phyloP scores from a whole-genome alignment of 2,113 vertebrate species.

The Pangasianodon gigas region DNA sequence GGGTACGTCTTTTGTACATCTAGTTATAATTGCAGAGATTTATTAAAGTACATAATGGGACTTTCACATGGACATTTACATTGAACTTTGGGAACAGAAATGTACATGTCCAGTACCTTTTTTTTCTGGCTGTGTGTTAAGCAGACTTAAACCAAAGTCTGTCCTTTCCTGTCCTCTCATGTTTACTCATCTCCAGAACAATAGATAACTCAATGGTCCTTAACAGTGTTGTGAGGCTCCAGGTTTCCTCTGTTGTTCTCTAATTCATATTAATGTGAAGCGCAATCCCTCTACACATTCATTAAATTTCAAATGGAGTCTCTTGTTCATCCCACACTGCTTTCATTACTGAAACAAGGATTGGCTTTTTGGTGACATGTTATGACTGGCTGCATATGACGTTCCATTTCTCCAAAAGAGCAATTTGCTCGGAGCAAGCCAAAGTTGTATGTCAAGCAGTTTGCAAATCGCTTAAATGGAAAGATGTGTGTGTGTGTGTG shows the following conservation, averaged over 20 bases:
- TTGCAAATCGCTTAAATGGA: not conserved
- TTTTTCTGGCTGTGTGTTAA: not conserved
- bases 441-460: not conserved
- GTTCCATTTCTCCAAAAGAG: not conserved
- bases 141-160: not conserved
- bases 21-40: not conserved
- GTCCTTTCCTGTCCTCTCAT: not conserved
- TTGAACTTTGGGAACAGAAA: not conserved
- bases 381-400: not conserved
- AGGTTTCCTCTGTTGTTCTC: slow-evolving; percentile 12
- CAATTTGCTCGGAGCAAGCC: not conserved
- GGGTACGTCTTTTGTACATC: not conserved
- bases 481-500: not conserved
- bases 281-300: slow-evolving; percentile 8
- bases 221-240: slow-evolving; percentile 8
- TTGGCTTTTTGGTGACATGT: not conserved
- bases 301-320: slow-evolving; percentile 44
- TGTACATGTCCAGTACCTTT: not conserved
- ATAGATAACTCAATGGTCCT: slow-evolving; percentile 25
- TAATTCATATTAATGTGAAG: slow-evolving; percentile 34
- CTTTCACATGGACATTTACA: not conserved
- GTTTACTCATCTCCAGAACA: slow-evolving; percentile 10
- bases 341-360: not conserved
- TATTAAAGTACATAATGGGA: not conserved
- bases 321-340: slow-evolving; percentile 23